Conservation (phyloP, 2,888 invertebrate genomes). For the Drosophila rubida region DNA sequence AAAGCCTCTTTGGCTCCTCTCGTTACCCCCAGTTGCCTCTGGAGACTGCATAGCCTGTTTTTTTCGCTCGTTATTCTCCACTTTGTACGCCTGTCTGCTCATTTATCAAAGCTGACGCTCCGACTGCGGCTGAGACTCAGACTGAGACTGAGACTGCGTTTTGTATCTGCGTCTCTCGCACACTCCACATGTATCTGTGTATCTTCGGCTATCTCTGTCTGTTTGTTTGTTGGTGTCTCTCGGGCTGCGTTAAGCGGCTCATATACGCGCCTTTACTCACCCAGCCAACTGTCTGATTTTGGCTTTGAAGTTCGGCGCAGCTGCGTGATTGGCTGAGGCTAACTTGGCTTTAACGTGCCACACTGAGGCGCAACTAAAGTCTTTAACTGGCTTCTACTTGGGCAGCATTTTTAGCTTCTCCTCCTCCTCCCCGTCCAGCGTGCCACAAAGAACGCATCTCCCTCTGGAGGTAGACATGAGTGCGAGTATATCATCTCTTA, state of each 20-base stretch:
- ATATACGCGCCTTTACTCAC: conserved; percentile 52
- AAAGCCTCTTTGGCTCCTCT: conserved; percentile 22
- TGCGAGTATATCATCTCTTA: conserved; percentile 20
- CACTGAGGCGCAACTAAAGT: conserved; percentile 73
- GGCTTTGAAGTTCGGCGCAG: conserved; percentile 83
- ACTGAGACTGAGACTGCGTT: conserved; percentile 13
- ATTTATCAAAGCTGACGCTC: conserved; percentile 82
- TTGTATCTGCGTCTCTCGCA: neutral
- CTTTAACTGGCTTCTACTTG: conserved; percentile 76
- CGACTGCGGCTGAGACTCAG: conserved; percentile 22
- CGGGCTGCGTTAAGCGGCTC: conserved; percentile 77
- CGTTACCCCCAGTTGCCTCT: conserved; percentile 9
- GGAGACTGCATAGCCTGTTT: conserved; percentile 48
- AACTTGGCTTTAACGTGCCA: conserved; percentile 50
- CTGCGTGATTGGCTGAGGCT: conserved; percentile 81
- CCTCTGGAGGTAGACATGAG: neutral
- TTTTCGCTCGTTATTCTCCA: conserved; percentile 80
- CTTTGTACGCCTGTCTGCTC: conserved; percentile 80
- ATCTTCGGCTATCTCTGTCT: conserved; percentile 4
- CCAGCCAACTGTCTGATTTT: conserved; percentile 66
- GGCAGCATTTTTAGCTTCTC: conserved; percentile 40
- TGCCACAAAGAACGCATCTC: conserved; percentile 9
- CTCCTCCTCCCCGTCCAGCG: neutral
- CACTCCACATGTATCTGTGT: conserved; percentile 16
- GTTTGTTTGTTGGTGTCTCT: conserved; percentile 42